These are phyloP conservation scores for Taphrorychus bicolor DNA, from an alignment of 2,888 invertebrate genomes.

Conservation along the genomic window DNA sequence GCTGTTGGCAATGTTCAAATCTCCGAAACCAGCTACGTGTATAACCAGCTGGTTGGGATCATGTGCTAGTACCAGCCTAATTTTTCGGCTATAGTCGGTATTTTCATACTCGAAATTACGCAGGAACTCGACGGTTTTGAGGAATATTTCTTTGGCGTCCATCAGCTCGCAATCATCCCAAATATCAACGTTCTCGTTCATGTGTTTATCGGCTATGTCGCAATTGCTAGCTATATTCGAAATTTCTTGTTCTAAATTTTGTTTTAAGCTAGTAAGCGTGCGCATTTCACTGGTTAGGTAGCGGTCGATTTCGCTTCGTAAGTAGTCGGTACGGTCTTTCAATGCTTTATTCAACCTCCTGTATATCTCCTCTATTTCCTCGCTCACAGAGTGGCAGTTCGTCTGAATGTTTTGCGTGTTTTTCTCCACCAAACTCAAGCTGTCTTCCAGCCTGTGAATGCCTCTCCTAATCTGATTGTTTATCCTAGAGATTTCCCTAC, in stretches of 20 bases:
- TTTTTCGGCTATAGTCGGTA: conserved; percentile 84
- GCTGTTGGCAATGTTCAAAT: conserved; percentile 79
- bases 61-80: conserved; percentile 86
- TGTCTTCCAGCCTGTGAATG: conserved; percentile 87
- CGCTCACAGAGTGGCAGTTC: conserved; percentile 88
- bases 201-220: conserved; percentile 94
- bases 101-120: conserved; percentile 94
- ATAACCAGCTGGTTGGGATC: conserved; percentile 91
- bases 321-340: conserved; percentile 87
- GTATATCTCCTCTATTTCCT: conserved; percentile 94
- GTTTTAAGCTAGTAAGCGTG: conserved; percentile 85
- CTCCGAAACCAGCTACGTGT: conserved; percentile 89
- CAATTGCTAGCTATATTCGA: conserved; percentile 96
- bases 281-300: conserved; percentile 89
- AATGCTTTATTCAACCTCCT: conserved; percentile 85
- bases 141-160: conserved; percentile 95
- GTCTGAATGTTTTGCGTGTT: conserved; percentile 87
- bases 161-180: conserved; percentile 94
- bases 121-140: conserved; percentile 94
- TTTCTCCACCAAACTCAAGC: conserved; percentile 83
- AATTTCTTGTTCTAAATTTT: conserved; percentile 93
- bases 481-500: conserved; percentile 66
- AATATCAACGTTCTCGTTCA: conserved; percentile 82
- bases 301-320: conserved; percentile 89
- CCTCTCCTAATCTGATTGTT: conserved; percentile 76